Percentiles rank a stretch among this genome's conserved stretches.
Evolutionary conservation across 2,113 vertebrate species (phyloP).

Genomic region (Rostratula benghalensis): DNA sequence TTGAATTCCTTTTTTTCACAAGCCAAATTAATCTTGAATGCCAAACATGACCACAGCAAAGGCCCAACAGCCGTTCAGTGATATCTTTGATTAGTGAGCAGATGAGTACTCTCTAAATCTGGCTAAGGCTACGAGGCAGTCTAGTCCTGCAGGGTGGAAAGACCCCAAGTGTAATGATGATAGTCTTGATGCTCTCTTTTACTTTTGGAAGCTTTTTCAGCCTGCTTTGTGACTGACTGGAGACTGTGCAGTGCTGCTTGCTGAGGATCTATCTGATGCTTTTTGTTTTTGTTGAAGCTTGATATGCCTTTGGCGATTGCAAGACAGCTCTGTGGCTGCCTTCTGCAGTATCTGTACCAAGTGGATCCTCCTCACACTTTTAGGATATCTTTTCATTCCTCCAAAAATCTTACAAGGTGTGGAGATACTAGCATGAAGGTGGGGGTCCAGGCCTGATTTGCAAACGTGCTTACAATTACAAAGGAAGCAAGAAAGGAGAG

Average conservation of each 20-base stretch:
- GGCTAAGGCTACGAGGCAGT: neutral
- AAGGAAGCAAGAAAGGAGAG: neutral
- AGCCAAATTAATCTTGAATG: neutral
- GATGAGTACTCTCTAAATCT: neutral
- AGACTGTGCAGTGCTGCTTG: neutral
- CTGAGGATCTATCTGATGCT: conserved; percentile 17
- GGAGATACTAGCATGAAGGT: conserved; percentile 25
- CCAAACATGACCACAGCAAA: neutral
- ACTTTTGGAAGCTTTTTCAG: conserved; percentile 17
- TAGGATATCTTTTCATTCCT: conserved; percentile 40
- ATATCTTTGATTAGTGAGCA: neutral
- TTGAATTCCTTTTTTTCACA: neutral
- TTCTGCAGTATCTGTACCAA: conserved; percentile 33
- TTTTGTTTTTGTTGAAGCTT: conserved; percentile 30
- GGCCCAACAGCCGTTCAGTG: neutral
- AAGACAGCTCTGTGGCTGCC: conserved; percentile 56
- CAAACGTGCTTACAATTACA: neutral
- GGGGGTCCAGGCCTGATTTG: conserved; percentile 5
- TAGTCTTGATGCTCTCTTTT: neutral
- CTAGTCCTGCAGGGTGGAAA: neutral
- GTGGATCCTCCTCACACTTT: neutral
- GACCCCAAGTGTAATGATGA: neutral
- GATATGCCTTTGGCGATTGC: conserved; percentile 23
- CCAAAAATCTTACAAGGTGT: conserved; percentile 32
- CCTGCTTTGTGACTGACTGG: conserved; percentile 4